Base-by-base conservation (phyloP, 2,113 vertebrate species). In the Rhinogobius similis region DNA sequence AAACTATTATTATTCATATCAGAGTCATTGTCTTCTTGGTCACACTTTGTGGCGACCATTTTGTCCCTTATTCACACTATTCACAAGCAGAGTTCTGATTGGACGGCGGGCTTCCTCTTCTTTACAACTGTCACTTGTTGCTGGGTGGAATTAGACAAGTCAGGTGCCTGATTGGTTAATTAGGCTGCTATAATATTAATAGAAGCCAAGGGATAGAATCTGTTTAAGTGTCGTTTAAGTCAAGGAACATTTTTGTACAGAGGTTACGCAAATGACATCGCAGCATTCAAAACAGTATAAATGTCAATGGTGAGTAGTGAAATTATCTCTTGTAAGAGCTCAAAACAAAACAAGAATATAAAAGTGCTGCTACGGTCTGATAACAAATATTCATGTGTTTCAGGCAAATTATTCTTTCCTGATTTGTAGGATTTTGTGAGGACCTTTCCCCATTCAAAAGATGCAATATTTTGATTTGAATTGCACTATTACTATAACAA, bases 31-130 rank as follows among this genome's bases (percentile, higher is more conserved):
- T 36, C 32, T 36, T 36, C 32, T 36, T 36, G 32, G 32, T 36
- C 32, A 36, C 18, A 24, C 67, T 75, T 23, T 70, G 62, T 43
- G 70, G 61, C 48, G 46, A 61, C 50, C 74, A 65, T 72, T 73
- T 77, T 68, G 76, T 84, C 69, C 52, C 84, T 81, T 90, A 80
- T 90, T 87, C 83, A 90, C 82, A 83, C 68, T 90, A 90, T 89
- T 82, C 76, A 89, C 88, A 76, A 55, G 68, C 73, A 70, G n/a
- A 62, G 70, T 72, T 82, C 79, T 82, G 78, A 85, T 86, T 81
- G 78, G 86, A 58, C 39, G 70, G 58, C 43, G n/a, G 55, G 70
- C 48, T 58, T 55, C 56, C 21, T 27, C 66, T 68, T 81, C 68
- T 56, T 77, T 48, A 76, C 48, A 52, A 21, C 48, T 52, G 52